Conservation (phyloP, 23 tunicate species). For the Trididemnum clinides region DNA sequence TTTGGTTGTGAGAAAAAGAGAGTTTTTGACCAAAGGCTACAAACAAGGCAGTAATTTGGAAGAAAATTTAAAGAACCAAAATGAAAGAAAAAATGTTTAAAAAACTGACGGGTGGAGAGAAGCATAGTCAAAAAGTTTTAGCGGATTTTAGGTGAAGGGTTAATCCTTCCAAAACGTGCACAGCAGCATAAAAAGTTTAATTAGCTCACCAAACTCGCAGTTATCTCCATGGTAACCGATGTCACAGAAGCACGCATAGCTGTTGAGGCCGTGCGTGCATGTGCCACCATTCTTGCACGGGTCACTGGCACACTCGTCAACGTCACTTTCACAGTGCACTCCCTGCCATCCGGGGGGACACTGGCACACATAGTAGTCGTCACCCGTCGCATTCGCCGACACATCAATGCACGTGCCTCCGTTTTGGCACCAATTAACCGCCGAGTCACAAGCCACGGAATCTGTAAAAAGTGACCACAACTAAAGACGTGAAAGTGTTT, state of each 20-base stretch:
- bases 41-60: too few relatives aligned
- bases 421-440: constrained; percentile 51
- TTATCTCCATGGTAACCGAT: constrained; percentile 64
- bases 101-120: too few relatives aligned
- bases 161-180: too few relatives aligned
- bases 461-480: neutral
- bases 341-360: constrained; percentile 81
- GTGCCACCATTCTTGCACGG: constrained; percentile 79
- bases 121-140: too few relatives aligned
- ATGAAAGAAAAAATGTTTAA: too few relatives aligned
- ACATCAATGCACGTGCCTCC: constrained; percentile 66
- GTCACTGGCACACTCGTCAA: constrained; percentile 70
- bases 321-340: constrained; percentile 75
- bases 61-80: too few relatives aligned
- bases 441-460: neutral
- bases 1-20: too few relatives aligned
- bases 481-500: neutral
- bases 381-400: neutral
- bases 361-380: constrained; percentile 50
- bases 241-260: constrained; percentile 58
- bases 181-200: too few relatives aligned
- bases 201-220: constrained; percentile 67
- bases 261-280: constrained; percentile 65
- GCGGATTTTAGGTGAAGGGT: too few relatives aligned
- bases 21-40: too few relatives aligned